A percentile compares a stretch with the other conserved stretches of the same genome.
phyloP scores from a whole-genome alignment of 1,140 invertebrate genomes.

The Arctopsyche grandis region DNA sequence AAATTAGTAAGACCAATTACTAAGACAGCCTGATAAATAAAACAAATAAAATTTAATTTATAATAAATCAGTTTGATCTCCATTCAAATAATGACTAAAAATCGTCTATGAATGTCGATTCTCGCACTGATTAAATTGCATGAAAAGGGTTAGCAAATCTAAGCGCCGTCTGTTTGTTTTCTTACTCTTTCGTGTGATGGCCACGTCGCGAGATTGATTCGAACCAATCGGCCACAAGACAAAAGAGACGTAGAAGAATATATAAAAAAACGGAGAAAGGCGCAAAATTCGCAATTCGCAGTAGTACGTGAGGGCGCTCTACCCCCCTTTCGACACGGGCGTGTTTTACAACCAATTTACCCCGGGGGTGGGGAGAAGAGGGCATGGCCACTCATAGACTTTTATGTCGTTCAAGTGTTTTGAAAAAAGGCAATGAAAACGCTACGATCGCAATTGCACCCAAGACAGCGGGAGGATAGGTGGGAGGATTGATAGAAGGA shows the following conservation, averaged over 20 bases:
- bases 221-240: conserved; percentile 6
- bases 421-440: conserved; percentile 42
- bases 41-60: too few relatives aligned
- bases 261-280: conserved; percentile 1
- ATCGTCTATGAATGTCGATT: too few relatives aligned
- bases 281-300: conserved; percentile 28
- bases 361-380: background rate
- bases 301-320: background rate
- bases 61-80: too few relatives aligned
- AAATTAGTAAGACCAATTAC: too few relatives aligned
- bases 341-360: conserved; percentile 44
- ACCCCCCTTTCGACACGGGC: background rate
- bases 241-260: conserved; percentile 12
- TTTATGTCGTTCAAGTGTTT: conserved; percentile 37
- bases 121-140: too few relatives aligned
- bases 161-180: too few relatives aligned
- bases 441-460: conserved; percentile 43
- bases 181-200: background rate
- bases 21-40: too few relatives aligned
- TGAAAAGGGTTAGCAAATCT: too few relatives aligned
- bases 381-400: conserved; percentile 34
- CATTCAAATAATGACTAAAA: too few relatives aligned
- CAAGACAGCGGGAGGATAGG: background rate
- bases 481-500: background rate
- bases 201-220: conserved; percentile 5